Conservation (phyloP, 2,113 vertebrate genomes). For the Mormoops blainvillei region DNA sequence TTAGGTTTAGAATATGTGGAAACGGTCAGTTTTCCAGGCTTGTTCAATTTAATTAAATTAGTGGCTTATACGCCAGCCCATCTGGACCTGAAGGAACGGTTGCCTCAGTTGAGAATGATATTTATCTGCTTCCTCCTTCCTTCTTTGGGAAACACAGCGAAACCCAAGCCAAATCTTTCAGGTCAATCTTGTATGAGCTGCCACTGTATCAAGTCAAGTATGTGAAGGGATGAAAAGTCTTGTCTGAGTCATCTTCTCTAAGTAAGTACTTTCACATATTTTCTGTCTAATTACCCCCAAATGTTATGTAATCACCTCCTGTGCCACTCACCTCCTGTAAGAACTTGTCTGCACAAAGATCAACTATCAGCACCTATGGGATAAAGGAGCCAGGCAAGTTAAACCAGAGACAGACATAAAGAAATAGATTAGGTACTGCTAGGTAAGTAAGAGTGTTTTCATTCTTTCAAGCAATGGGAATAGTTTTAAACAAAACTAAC, state of each 20-base stretch:
- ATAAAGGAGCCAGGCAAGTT: constrained; percentile 60
- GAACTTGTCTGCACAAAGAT: constrained; percentile 95
- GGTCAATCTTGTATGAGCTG: constrained; percentile 29
- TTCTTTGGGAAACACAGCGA: constrained; percentile 8
- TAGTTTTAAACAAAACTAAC: constrained; percentile 27
- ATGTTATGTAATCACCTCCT: constrained; percentile 22
- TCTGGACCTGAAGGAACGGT: background rate
- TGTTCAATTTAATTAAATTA: constrained; percentile 6
- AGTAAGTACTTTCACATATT: constrained; percentile 53
- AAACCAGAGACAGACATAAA: constrained; percentile 23
- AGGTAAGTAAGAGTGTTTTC: background rate
- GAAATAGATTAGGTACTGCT: background rate
- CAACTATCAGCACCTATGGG: constrained; percentile 95
- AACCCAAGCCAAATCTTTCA: constrained; percentile 22
- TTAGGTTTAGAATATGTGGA: constrained; percentile 9
- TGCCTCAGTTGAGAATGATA: background rate
- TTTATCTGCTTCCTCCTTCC: constrained; percentile 49
- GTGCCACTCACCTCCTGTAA: constrained; percentile 91
- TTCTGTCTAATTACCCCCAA: constrained; percentile 16
- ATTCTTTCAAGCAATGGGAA: constrained; percentile 31
- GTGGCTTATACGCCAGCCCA: background rate
- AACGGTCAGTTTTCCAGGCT: background rate
- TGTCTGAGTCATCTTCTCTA: constrained; percentile 42
- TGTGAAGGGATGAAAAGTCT: background rate
- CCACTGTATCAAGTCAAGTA: background rate